Evolutionary conservation across 1,140 invertebrate genomes (phyloP), one percentile per base, ranked within the genome.

Genomic region (Drosophila yakuba): DNA sequence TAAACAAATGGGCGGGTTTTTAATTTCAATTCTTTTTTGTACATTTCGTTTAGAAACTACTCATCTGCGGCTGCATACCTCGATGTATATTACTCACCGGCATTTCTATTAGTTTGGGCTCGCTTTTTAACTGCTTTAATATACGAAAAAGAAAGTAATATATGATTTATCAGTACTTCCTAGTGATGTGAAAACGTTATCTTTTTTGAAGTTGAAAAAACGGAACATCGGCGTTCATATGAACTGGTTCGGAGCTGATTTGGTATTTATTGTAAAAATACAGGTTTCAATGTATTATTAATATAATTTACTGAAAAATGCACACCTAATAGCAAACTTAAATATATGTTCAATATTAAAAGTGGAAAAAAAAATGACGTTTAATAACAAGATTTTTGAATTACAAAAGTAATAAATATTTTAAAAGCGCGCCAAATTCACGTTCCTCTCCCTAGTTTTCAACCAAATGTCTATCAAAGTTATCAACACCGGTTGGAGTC

Each of bases 1-100:
- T 41, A 93, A 60, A 64, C 7, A 48, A 43, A 6, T 32, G 1
- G 11, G 39, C 2, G 32, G 15, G n/a, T 64, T 51, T 8, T 8
- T 8, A 5, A 7, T 8, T 2, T 32, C 8, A 32, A 32, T 32
- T 2, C 8, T 3, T 32, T 32, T 32, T 3, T 8, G 28, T 6
- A 32, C 6, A 32, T 32, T 32, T 32, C 7, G 32, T 32, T 10
- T 10, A 0, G 32, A 32, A 32, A 10, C 32, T 32, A 3, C 7
- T 8, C 32, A 32, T 10, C 7, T 32, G 32, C 32, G 8, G 32
- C 32, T 32, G 32, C 32, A 8, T 32, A 32, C 1, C 2, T 10
- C 32, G 4, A 1, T 12, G 8, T 48, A 28, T 43, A 32, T 11
- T 51, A 51, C 64, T 67, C 20, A 64, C 64, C 43, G 64, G 64